Evolutionary conservation across 2,797 vertebrate species (phyloP).

Genomic region (Phoeniculus purpureus): DNA sequence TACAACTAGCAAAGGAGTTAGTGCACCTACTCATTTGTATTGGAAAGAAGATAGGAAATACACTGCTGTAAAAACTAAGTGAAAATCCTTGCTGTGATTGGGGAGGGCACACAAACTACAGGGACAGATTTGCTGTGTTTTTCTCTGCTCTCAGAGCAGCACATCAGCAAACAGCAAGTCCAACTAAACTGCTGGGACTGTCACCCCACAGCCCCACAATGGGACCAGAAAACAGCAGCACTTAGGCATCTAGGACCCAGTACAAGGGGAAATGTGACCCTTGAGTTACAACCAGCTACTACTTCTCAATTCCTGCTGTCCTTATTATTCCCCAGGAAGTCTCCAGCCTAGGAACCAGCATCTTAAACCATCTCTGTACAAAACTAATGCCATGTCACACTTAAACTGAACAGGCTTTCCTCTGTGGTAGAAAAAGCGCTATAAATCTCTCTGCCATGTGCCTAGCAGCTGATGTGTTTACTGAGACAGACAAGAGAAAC

Average conservation of each 20-base stretch:
- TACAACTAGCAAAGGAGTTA: not conserved
- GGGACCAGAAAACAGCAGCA: not conserved
- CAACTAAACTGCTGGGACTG: not conserved
- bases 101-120: not conserved
- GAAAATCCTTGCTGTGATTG: not conserved
- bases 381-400: not conserved
- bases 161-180: not conserved
- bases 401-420: not conserved
- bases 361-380: not conserved
- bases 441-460: not conserved
- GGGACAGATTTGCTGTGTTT: not conserved
- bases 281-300: not conserved
- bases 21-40: not conserved
- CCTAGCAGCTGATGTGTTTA: not conserved
- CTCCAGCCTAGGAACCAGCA: not conserved
- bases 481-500: not conserved
- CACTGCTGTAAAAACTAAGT: not conserved
- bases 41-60: not conserved
- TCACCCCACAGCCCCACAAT: not conserved
- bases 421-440: fast-evolving
- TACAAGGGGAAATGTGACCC: not conserved
- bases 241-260: not conserved
- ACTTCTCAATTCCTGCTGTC: not conserved
- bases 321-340: not conserved
- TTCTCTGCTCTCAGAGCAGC: not conserved